Percentiles rank a stretch among this genome's conserved stretches.
Evolutionary conservation across 2,888 invertebrate species (phyloP).

Genomic region (Mylabris sibirica): DNA sequence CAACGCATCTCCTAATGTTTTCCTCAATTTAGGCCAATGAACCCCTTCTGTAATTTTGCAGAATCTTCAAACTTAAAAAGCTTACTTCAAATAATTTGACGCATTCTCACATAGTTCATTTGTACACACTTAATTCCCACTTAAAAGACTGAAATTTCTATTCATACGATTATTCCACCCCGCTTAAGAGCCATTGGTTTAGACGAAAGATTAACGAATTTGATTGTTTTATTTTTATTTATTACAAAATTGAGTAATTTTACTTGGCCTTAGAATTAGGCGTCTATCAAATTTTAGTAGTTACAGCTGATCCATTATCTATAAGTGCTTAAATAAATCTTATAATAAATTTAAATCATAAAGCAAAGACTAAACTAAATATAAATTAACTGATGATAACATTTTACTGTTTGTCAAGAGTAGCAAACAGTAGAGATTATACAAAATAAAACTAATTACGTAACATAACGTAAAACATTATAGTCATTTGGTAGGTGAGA

Average conservation of each 20-base stretch:
- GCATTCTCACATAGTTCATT: too few relatives aligned
- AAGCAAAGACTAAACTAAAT: constrained; percentile 41
- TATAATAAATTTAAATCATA: constrained; percentile 38
- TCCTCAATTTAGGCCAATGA: too few relatives aligned
- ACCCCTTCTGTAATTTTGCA: too few relatives aligned
- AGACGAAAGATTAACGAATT: too few relatives aligned
- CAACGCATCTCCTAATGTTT: too few relatives aligned
- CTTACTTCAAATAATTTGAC: too few relatives aligned
- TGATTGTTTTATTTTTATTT: constrained; percentile 42
- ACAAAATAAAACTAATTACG: constrained; percentile 35
- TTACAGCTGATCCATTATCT: constrained; percentile 28
- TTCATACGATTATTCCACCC: too few relatives aligned
- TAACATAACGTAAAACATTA: constrained; percentile 37
- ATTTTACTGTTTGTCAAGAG: constrained; percentile 39
- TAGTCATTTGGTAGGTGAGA: constrained; percentile 34
- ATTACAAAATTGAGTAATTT: constrained; percentile 34
- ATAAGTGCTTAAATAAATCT: constrained; percentile 29
- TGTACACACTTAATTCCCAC: too few relatives aligned
- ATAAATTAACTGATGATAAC: constrained; percentile 40
- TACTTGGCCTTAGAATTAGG: constrained; percentile 41
- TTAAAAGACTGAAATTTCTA: too few relatives aligned
- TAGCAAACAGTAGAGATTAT: constrained; percentile 42
- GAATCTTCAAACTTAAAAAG: too few relatives aligned
- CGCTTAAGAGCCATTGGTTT: too few relatives aligned
- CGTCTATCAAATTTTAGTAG: constrained; percentile 44